Percentiles rank a stretch among this genome's conserved stretches.
Conservation (phyloP, 2,888 invertebrate genomes). For the Boloria euphrosyne region DNA sequence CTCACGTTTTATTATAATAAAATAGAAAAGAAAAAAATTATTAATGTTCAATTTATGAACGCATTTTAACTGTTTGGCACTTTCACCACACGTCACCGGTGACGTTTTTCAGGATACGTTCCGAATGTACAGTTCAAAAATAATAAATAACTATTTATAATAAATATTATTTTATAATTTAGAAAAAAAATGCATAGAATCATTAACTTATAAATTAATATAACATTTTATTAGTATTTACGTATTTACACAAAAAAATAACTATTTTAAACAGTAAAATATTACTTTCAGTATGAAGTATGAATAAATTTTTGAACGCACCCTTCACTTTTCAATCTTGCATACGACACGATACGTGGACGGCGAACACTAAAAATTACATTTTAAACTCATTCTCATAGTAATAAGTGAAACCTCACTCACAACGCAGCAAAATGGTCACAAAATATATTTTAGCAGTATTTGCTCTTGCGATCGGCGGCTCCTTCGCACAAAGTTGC, state of each 20-base stretch:
- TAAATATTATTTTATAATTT: not conserved
- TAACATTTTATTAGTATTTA: not conserved
- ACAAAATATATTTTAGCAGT: slow-evolving; percentile 64
- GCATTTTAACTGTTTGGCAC: slow-evolving; percentile 46
- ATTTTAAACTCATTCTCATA: slow-evolving; percentile 18
- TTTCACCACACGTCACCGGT: slow-evolving; percentile 65
- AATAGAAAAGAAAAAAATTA: no score
- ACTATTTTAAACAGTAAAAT: not conserved
- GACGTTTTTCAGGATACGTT: slow-evolving; percentile 59
- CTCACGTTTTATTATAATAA: no score
- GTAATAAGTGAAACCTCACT: slow-evolving; percentile 48
- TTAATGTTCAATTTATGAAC: slow-evolving; percentile 43
- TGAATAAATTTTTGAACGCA: slow-evolving; percentile 17
- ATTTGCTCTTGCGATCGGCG: slow-evolving; percentile 55
- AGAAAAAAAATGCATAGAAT: not conserved
- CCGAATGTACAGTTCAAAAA: slow-evolving; percentile 37
- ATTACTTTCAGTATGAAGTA: no score
- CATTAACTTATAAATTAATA: not conserved
- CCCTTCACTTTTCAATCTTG: slow-evolving; percentile 30
- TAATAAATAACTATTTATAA: not conserved
- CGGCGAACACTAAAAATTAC: slow-evolving; percentile 30
- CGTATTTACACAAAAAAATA: not conserved
- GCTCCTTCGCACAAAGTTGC: slow-evolving; percentile 62
- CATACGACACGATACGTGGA: slow-evolving; percentile 41
- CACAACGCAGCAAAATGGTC: slow-evolving; percentile 69